Conservation (phyloP, 2,797 vertebrate species). For the Smutsia temminckii region DNA sequence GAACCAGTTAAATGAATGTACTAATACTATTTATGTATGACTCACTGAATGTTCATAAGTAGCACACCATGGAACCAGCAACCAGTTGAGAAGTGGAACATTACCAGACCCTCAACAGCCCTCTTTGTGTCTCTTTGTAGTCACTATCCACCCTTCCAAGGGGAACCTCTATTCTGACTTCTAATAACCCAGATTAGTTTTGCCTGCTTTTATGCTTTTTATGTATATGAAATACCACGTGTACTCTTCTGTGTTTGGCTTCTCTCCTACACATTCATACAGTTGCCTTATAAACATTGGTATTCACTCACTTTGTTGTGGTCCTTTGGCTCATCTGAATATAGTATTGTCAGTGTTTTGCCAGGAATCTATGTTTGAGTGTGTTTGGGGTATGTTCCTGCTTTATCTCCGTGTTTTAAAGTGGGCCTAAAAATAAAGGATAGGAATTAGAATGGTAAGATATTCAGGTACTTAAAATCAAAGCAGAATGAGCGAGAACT, state of each 20-base stretch:
- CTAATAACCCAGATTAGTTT: background rate
- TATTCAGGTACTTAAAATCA: background rate
- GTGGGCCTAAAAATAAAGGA: background rate
- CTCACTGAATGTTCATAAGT: conserved; percentile 23
- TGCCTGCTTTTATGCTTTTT: conserved; percentile 1
- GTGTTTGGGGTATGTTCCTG: background rate
- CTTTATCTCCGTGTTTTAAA: conserved; percentile 48
- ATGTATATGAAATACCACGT: background rate
- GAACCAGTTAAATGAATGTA: background rate
- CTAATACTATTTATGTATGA: background rate
- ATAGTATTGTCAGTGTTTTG: background rate
- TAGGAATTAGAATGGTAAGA: background rate
- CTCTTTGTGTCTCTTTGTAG: background rate
- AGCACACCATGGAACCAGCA: background rate
- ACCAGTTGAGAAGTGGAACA: background rate
- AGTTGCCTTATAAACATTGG: background rate
- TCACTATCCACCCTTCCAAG: background rate
- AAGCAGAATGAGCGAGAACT: background rate
- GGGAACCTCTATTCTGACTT: background rate
- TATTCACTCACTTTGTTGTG: background rate
- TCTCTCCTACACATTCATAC: background rate
- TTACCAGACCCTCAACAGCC: background rate
- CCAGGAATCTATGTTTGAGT: background rate
- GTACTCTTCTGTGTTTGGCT: background rate
- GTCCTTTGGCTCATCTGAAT: background rate